These are phyloP conservation scores for Prionailurus viverrinus DNA, from an alignment of 2,113 vertebrate genomes.

Conservation along the genomic window DNA sequence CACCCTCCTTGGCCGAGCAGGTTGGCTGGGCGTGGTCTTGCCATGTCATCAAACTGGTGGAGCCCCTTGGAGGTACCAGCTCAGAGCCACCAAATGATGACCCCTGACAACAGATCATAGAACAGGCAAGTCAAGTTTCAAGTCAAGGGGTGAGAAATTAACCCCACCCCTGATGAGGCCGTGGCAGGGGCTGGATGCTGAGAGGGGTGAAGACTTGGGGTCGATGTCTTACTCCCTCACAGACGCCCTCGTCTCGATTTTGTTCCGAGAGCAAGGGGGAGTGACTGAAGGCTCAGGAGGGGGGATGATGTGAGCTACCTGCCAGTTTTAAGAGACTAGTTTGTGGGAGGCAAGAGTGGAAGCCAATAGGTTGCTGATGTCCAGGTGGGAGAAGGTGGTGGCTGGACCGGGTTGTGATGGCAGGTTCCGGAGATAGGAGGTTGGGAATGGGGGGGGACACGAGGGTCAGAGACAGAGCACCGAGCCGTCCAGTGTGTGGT, in stretches of 20 bases:
- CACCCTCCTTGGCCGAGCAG: neutral
- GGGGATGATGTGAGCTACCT: fast-evolving
- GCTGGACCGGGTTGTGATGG: neutral
- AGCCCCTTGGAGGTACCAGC: neutral
- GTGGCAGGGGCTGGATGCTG: neutral
- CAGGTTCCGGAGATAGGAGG: neutral
- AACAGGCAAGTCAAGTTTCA: no score
- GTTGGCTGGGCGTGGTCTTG: neutral
- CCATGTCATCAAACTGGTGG: fast-evolving
- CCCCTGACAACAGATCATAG: neutral
- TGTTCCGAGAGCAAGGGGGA: neutral
- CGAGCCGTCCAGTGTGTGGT: neutral
- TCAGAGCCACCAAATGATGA: neutral
- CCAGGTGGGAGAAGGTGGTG: neutral
- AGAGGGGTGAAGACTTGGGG: neutral
- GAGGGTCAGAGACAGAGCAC: neutral
- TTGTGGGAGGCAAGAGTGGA: neutral
- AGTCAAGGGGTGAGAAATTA: neutral
- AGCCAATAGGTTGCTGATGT: neutral
- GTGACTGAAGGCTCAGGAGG: neutral
- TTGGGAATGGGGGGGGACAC: neutral
- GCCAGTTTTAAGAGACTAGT: no score
- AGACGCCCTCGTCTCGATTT: neutral
- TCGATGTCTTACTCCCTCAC: neutral
- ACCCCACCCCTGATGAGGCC: neutral